Evolutionary conservation across 30 jellyfish, hydroid and myxozoan species (phyloP), one percentile per base, ranked within the genome.

Genomic region (Cassiopea andromeda): DNA sequence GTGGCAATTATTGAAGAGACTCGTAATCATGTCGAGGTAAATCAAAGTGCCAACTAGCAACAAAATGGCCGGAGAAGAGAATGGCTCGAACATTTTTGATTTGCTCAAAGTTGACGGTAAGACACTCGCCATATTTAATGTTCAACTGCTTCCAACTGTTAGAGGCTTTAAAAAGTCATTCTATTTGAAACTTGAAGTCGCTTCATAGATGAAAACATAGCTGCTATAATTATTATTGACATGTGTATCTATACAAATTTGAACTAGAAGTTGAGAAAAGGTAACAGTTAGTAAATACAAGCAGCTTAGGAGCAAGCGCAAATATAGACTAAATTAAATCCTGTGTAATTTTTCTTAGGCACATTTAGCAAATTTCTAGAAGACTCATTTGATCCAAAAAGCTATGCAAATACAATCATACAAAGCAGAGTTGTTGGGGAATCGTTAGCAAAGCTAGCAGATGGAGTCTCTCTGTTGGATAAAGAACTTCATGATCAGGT

Each of bases 351-450:
- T 6, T 54, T 0, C 64, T 3, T 2, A 93, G 98, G 91, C 12
- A 85, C 94, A 0, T 93, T 88, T 76, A 71, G 78, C 71, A 85
- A 93, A 27, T 93, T 93, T 69, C 43, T 89, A 45, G 92, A 81
- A 58, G 93, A 82, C 19, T 61, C 87, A n/a, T 93, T 93, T 75
- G 98, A 93, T 84, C 94, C 98, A 47, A 89, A 79, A 70, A 47
- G 85, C 16, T 93, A 88, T 89, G 98, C 98, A 60, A 93, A 93
- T 48, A 89, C 90, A 48, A 77, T 93, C 6, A 93, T 93, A 38
- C 95, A 93, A 84, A 71, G 98, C 46, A 94, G 93, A 80, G 90
- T 89, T 2, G 88, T 93, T 16, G 96, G 98, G 6, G 98, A 93
- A 69, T 81, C 98, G 14, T 80, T 93, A 12, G 97, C 97, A 48